phyloP scores from a whole-genome alignment of 2,888 invertebrate genomes.

The Pheosia tremula region DNA sequence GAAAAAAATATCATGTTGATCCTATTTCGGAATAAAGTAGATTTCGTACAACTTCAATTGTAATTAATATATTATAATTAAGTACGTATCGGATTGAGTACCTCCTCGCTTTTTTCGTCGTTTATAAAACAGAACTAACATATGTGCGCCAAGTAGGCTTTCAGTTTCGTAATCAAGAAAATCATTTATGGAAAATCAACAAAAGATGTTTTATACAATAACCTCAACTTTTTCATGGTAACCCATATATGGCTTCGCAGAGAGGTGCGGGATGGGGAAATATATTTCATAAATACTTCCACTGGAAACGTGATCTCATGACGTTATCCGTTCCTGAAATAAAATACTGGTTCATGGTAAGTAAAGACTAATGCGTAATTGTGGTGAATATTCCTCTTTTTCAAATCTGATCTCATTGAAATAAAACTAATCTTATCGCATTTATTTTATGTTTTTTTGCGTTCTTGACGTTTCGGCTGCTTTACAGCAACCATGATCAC shows the following conservation, averaged over 20 bases:
- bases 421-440: too few species aligned
- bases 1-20: background rate
- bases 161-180: too few species aligned
- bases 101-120: too few species aligned
- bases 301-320: background rate
- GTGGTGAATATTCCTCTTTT: background rate
- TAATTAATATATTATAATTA: too few species aligned
- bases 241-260: background rate
- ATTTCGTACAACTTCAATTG: too few species aligned
- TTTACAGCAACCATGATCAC: too few species aligned
- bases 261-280: background rate
- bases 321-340: background rate
- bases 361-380: background rate
- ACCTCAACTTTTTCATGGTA: background rate
- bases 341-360: background rate
- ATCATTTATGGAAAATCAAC: background rate
- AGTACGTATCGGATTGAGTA: too few species aligned
- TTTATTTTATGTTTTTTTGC: too few species aligned
- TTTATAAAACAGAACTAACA: too few species aligned
- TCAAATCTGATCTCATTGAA: too few species aligned
- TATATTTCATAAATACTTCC: background rate
- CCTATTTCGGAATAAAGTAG: background rate
- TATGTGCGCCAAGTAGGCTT: too few species aligned
- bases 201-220: background rate
- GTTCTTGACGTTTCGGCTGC: too few species aligned